Base-by-base conservation (phyloP, 2,797 vertebrate species). In the Todus mexicanus region DNA sequence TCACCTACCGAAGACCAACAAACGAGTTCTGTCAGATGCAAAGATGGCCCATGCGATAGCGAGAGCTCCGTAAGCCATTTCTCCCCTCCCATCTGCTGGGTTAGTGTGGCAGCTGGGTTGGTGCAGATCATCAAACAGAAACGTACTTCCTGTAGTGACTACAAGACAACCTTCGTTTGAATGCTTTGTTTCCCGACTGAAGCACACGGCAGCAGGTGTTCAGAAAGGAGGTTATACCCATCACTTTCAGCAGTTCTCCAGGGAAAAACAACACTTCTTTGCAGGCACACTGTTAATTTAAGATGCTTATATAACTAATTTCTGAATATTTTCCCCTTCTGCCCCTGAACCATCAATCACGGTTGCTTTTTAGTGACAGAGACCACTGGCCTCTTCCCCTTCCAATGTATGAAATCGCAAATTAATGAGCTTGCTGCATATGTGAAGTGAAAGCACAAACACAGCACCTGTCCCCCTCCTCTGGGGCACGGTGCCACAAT, bases 381-480 rank as follows among this genome's bases (percentile, higher is more conserved):
- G 31, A 69, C 45, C 33, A 2, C 70, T 0, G 80, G 80, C 70
- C 66, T 88, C 68, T 86, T 61, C 74, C 63, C 31, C 2, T 42
- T 19, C 3, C 45, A 73, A 75, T 0, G 63, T 9, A 73, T 3
- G 68, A 89, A 76, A 75, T 2, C 1, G 2, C 63, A 63, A 92
- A 93, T 89, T 87, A 94, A 92, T 7, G 86, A 93, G 90, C 87
- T 68, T 3, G n/a, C 38, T 7, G 57, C 8, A 22, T 1, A 5
- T 26, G 91, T 16, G 86, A 8, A 78, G 87, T 3, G 29, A 72
- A 75, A 92, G n/a, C 37, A 51, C 88, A 45, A 82, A 47, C 74
- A 18, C 68, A 73, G 2, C 93, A 87, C 86, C 88, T 92, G 93
- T 40, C 63, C 80, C 89, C 70, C 77, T 91, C 86, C 93, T 78